Evolutionary conservation across 1,140 invertebrate species (phyloP), one percentile per base, ranked within the genome.

Genomic region (Drosophila willistoni): DNA sequence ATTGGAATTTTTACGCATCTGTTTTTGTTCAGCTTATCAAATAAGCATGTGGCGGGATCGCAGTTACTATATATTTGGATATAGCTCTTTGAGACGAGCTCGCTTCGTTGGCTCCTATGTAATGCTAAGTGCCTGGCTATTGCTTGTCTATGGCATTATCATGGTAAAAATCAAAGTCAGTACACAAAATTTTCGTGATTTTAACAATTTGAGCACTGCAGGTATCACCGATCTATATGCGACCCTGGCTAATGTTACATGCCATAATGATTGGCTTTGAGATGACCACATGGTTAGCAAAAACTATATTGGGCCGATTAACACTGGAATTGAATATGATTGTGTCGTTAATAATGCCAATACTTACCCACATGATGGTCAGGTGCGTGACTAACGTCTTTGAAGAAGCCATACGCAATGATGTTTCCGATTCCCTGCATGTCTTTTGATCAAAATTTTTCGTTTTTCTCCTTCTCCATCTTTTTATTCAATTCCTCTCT

Each of bases 21-120:
- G 25, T 47, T 39, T 2, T 1, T n/a, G 34, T 10, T 29, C 62
- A 5, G 25, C 39, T 2, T 14, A 9, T 0, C 17, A 36, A 7
- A 14, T 74, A 1, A 14, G n/a, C 2, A 61, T 78, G 79, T 82
- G 74, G 65, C 74, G 80, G 13, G 34, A 54, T 1, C 74, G 80
- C 0, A 57, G 44, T 7, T 81, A 67, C 12, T 64, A 56, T 19
- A 41, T 81, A 0, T 6, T 80, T 0, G 9, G 42, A 1, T 2
- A 63, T 13, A 13, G 9, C 0, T 0, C 33, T 0, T 13, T 82
- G 4, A 65, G 65, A 0, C 25, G n/a, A 10, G 51, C 34, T 0
- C 71, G 79, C 0, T 5, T 82, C 0, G 0, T 60, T 0, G 75
- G 79, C 12, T 22, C 62, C 1, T 25, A 41, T 0, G 0, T 69